Conservation (phyloP, 2,888 invertebrate genomes). For the Thecocarcelia acutangulata region DNA sequence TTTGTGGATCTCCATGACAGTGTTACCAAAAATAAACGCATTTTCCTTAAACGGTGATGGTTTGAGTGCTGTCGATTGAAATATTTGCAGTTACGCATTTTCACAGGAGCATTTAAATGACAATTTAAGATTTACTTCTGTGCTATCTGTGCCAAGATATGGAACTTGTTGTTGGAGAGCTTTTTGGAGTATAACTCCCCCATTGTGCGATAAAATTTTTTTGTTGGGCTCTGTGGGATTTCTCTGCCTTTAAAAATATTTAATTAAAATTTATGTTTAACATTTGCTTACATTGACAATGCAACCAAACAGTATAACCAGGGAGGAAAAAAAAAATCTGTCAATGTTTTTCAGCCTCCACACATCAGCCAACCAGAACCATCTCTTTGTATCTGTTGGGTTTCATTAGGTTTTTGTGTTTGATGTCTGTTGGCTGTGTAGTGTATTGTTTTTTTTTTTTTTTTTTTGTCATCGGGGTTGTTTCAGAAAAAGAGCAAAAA, state of each 20-base stretch:
- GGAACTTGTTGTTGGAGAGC: not conserved
- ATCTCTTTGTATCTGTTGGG: slow-evolving; percentile 12
- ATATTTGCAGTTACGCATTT: slow-evolving; percentile 29
- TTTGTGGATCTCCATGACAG: slow-evolving; percentile 50
- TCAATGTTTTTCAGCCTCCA: slow-evolving; percentile 44
- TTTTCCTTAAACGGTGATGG: slow-evolving; percentile 6
- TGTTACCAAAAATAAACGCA: slow-evolving; percentile 21
- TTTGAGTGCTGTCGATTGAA: slow-evolving; percentile 9
- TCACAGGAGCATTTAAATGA: slow-evolving; percentile 8
- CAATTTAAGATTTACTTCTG: slow-evolving; percentile 18
- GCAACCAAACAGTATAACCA: slow-evolving; percentile 37
- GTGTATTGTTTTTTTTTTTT: not conserved
- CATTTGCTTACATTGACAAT: slow-evolving; percentile 61
- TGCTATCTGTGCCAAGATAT: not conserved
- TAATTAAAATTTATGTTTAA: slow-evolving; percentile 70
- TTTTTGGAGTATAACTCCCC: slow-evolving; percentile 19
- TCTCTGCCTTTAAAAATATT: slow-evolving; percentile 66
- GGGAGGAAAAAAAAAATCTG: slow-evolving; percentile 15
- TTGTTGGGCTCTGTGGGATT: slow-evolving; percentile 55
- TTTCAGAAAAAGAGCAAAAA: slow-evolving; percentile 21
- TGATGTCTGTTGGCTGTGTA: slow-evolving; percentile 4
- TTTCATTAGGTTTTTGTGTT: slow-evolving; percentile 26
- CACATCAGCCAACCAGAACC: slow-evolving; percentile 23
- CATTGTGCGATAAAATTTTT: slow-evolving; percentile 47
- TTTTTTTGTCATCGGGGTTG: slow-evolving; percentile 33